A percentile compares a stretch with the other conserved stretches of the same genome.
Conservation (phyloP, 2,113 vertebrate species). For the Fukomys damarensis region DNA sequence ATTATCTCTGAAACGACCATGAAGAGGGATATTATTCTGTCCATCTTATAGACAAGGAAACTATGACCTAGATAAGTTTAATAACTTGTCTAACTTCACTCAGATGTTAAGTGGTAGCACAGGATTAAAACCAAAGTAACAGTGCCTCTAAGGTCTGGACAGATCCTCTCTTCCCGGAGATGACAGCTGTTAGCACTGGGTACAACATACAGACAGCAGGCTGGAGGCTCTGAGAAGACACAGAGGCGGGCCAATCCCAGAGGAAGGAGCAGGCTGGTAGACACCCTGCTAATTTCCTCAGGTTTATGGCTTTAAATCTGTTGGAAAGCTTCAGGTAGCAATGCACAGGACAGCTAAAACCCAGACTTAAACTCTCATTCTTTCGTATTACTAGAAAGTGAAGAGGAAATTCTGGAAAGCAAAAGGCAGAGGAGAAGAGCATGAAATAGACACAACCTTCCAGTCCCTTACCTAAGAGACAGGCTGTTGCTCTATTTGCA, state of each 20-base stretch:
- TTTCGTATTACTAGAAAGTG: background rate
- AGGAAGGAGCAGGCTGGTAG: background rate
- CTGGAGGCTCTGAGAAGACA: background rate
- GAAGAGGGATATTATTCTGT: background rate
- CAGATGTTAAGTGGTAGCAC: background rate
- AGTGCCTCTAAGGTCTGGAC: background rate
- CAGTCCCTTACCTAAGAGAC: background rate
- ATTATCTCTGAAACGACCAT: background rate
- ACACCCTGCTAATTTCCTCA: background rate
- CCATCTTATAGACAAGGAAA: background rate
- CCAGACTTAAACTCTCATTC: background rate
- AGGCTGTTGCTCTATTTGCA: background rate
- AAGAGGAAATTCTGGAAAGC: background rate
- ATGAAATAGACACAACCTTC: background rate
- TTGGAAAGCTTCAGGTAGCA: background rate
- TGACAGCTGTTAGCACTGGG: background rate
- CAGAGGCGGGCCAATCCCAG: background rate
- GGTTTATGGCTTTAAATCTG: background rate
- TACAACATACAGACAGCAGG: no score
- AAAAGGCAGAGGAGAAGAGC: background rate
- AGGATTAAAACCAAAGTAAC: background rate
- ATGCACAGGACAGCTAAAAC: background rate
- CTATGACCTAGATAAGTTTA: background rate
- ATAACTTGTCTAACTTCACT: background rate
- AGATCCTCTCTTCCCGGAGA: no score